phyloP scores from a whole-genome alignment of 1,140 invertebrate genomes.

The Drosophila equinoxialis region DNA sequence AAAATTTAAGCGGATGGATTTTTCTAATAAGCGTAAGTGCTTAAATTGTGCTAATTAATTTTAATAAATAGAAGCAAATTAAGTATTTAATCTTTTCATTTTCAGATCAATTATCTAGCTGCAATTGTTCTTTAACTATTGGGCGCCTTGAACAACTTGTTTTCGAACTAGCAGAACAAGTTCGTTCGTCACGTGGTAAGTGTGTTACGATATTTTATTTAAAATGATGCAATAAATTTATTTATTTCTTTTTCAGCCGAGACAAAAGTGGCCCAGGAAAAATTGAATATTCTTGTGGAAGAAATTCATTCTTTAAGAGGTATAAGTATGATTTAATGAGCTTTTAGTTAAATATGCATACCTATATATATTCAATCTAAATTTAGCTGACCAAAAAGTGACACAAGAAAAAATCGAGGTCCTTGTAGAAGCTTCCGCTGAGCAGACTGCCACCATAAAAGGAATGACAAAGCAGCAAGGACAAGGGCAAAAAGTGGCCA shows the following conservation, averaged over 20 bases:
- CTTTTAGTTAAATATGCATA: slow-evolving; percentile 1
- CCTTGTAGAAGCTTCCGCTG: slow-evolving; percentile 16
- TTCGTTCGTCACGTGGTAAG: neutral
- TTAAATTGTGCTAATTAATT: neutral
- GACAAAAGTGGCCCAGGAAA: slow-evolving; percentile 6
- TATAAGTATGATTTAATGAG: neutral
- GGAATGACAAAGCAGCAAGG: neutral
- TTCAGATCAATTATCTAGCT: slow-evolving; percentile 2
- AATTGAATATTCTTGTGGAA: slow-evolving; percentile 17
- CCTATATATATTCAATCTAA: neutral
- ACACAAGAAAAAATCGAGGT: slow-evolving; percentile 15
- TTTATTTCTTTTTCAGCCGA: slow-evolving; percentile 7
- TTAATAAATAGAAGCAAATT: neutral
- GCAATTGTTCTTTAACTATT: neutral
- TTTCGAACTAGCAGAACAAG: slow-evolving; percentile 9
- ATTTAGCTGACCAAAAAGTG: slow-evolving; percentile 7
- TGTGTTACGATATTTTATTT: neutral
- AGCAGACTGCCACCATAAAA: slow-evolving; percentile 13
- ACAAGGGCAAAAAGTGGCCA: slow-evolving; percentile 12
- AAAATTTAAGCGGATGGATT: neutral
- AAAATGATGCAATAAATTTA: neutral
- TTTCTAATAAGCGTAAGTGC: neutral
- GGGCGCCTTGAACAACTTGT: slow-evolving; percentile 3
- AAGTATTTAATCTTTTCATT: neutral
- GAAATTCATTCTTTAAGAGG: slow-evolving; percentile 15